Evolutionary conservation across 2,113 vertebrate genomes (phyloP).

Genomic region (Pampusana beccarii): DNA sequence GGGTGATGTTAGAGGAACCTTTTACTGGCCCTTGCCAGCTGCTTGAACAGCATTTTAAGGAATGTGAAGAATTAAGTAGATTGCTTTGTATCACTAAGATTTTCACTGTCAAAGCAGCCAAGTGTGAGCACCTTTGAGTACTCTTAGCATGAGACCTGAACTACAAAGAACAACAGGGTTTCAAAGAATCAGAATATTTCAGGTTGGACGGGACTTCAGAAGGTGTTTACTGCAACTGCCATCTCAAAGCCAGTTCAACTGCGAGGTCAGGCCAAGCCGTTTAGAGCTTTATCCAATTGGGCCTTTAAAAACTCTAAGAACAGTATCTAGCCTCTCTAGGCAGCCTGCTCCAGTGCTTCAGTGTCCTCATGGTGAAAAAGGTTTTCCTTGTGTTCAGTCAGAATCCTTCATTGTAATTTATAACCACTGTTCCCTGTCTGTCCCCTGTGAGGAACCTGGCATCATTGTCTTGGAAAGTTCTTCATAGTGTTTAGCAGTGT

Average conservation of each 20-base stretch:
- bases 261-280: not conserved
- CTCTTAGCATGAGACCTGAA: not conserved
- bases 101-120: not conserved
- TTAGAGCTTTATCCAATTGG: not conserved
- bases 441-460: not conserved
- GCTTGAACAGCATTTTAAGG: not conserved
- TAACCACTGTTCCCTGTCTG: not conserved
- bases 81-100: not conserved
- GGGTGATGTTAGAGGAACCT: not conserved
- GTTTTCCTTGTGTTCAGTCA: not conserved
- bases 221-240: not conserved
- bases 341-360: not conserved
- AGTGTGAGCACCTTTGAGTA: not conserved
- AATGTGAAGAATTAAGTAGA: not conserved
- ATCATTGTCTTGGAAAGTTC: not conserved
- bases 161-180: not conserved
- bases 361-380: not conserved
- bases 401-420: not conserved
- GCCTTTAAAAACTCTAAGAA: not conserved
- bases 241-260: not conserved
- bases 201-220: not conserved
- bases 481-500: not conserved
- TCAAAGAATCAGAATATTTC: not conserved
- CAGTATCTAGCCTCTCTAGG: not conserved
- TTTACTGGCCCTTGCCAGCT: not conserved